Evolutionary conservation across 1,140 invertebrate species (phyloP).

Genomic region (Globodera rostochiensis): DNA sequence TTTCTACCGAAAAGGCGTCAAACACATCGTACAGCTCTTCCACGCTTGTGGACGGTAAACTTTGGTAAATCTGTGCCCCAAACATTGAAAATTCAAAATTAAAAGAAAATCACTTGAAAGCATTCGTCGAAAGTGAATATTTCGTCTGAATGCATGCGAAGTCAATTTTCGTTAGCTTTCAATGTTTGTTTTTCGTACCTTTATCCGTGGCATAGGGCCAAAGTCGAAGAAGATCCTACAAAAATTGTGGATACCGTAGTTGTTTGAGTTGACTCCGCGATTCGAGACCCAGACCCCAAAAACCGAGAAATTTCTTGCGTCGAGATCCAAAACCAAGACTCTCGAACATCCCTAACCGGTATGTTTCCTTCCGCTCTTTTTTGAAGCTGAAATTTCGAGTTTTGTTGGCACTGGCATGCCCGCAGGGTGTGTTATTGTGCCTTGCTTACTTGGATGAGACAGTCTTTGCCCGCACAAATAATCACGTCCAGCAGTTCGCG

Average conservation of each 20-base stretch:
- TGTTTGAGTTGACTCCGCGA: too few relatives aligned
- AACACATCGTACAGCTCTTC: slow-evolving; percentile 33
- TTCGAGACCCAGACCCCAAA: too few relatives aligned
- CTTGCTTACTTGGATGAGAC: slow-evolving; percentile 5
- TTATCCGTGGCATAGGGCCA: slow-evolving; percentile 24
- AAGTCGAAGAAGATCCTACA: slow-evolving; percentile 11
- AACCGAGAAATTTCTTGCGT: too few relatives aligned
- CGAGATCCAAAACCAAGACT: too few relatives aligned
- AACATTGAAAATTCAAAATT: background rate
- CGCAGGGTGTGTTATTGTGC: too few relatives aligned
- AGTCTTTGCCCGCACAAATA: slow-evolving; percentile 49
- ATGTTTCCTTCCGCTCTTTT: too few relatives aligned
- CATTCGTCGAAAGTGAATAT: slow-evolving; percentile 37
- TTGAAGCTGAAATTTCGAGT: too few relatives aligned
- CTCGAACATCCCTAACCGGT: too few relatives aligned
- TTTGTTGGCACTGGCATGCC: background rate
- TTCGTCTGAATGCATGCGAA: slow-evolving; percentile 36
- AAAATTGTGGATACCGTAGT: background rate
- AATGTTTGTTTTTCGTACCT: background rate
- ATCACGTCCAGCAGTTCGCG: slow-evolving; percentile 49
- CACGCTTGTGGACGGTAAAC: slow-evolving; percentile 32
- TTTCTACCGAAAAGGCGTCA: slow-evolving; percentile 10
- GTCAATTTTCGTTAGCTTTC: background rate
- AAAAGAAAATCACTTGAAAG: slow-evolving; percentile 11
- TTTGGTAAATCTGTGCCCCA: slow-evolving; percentile 32